Evolutionary conservation across 2,888 invertebrate species (phyloP).

Genomic region (Chironomus riparius): DNA sequence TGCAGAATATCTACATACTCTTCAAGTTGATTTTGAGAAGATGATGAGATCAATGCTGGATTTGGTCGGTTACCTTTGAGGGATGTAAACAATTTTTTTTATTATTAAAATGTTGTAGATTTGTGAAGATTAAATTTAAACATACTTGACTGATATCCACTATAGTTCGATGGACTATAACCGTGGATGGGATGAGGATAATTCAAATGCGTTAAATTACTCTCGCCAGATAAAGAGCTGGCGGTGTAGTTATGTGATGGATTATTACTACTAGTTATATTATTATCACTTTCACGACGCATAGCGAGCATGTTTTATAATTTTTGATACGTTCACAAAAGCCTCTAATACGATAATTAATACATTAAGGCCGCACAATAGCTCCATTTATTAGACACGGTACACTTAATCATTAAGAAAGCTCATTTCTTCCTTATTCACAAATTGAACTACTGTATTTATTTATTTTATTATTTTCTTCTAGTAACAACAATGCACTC

Average conservation of each 20-base stretch:
- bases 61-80: constrained; percentile 17
- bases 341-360: constrained; percentile 7
- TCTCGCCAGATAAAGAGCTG: background rate
- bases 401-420: background rate
- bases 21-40: constrained; percentile 42
- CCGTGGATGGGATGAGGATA: constrained; percentile 24
- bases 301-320: constrained; percentile 51
- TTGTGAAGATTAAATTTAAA: background rate
- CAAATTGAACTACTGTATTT: too few relatives aligned
- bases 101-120: background rate
- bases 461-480: too few relatives aligned
- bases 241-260: constrained; percentile 18
- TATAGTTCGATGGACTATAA: background rate
- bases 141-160: constrained; percentile 25
- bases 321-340: constrained; percentile 5
- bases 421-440: background rate
- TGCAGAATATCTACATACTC: constrained; percentile 79
- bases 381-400: constrained; percentile 14
- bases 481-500: too few relatives aligned
- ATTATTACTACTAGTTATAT: constrained; percentile 32
- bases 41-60: constrained; percentile 9
- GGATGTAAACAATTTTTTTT: background rate
- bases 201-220: constrained; percentile 25
- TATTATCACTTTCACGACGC: constrained; percentile 65
- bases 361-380: background rate